Conservation (phyloP, 2,113 vertebrate species). For the Odocoileus virginianus region DNA sequence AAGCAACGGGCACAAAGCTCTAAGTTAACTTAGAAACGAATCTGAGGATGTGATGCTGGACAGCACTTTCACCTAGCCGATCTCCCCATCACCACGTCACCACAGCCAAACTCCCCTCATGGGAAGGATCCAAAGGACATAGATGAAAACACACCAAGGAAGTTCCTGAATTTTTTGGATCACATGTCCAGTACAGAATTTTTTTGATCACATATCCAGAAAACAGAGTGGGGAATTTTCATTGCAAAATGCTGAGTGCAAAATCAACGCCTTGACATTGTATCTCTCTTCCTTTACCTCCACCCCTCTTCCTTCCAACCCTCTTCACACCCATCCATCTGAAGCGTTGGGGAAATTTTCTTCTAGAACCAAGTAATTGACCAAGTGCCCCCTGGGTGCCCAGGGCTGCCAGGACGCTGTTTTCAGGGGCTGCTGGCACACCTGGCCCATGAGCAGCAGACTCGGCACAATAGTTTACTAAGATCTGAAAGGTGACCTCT, state of each 20-base stretch:
- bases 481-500: slow-evolving; percentile 7
- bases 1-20: background rate
- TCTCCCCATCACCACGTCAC: background rate
- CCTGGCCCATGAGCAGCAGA: slow-evolving; percentile 2
- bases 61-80: background rate
- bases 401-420: background rate
- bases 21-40: slow-evolving; percentile 14
- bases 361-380: background rate
- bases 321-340: background rate
- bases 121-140: background rate
- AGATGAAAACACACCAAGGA: background rate
- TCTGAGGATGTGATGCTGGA: background rate
- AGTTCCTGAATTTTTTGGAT: background rate
- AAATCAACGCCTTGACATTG: no score
- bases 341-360: background rate
- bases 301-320: background rate
- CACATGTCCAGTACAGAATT: background rate
- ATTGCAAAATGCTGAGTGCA: background rate
- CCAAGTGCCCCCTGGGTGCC: background rate
- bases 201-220: background rate
- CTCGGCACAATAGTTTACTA: background rate
- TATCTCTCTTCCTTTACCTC: background rate
- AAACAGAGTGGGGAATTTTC: background rate
- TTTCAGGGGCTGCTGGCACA: background rate
- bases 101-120: background rate